Base-by-base conservation (phyloP, 2,797 vertebrate species). In the Otolemur crassicaudatus region DNA sequence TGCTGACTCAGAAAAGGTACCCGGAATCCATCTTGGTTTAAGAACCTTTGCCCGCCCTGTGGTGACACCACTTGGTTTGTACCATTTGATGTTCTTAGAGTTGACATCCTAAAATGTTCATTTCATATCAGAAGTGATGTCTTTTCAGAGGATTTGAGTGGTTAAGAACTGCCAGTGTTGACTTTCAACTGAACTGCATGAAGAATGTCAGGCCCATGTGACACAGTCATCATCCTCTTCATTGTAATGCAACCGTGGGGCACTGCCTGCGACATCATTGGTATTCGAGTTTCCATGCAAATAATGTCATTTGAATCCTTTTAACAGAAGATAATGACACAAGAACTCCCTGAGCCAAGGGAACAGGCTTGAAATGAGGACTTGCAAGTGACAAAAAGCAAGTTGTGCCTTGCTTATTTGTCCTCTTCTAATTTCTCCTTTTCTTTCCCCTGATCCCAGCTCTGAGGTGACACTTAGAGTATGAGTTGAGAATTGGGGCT, bases 271-370 rank as follows among this genome's bases (percentile, higher is more conserved):
- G 69, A 98, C 97, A 98, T 98, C 97, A 96, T 97, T 97, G 97
- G 97, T 96, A 98, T 98, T 94, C 73, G 83, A 97, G 97, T 98
- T 98, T 98, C 98, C 98, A 98, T 98, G 98, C 98, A 98, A 98
- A 98, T 98, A 98, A 98, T 98, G 98, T 98, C 98, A 98, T 98
- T 97, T 98, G 98, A 98, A 98, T 98, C 98, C 98, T 98, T 98
- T 98, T 98, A 98, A 98, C 97, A 98, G 98, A 96, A 98, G 98
- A 98, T 98, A 98, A 98, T 98, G 97, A 98, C 98, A 98, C 97
- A 97, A 98, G 87, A 98, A 97, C 96, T 98, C 98, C 85, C 87
- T 90, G 98, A 98, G 97, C 95, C 97, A 86, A 98, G 98, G 98
- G 98, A 98, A 95, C 97, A 89, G 96, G 97, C 98, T 98, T 94